A percentile compares a stretch with the other conserved stretches of the same genome.
Evolutionary conservation across 2,113 vertebrate genomes (phyloP).

Genomic region (Pavo muticus): DNA sequence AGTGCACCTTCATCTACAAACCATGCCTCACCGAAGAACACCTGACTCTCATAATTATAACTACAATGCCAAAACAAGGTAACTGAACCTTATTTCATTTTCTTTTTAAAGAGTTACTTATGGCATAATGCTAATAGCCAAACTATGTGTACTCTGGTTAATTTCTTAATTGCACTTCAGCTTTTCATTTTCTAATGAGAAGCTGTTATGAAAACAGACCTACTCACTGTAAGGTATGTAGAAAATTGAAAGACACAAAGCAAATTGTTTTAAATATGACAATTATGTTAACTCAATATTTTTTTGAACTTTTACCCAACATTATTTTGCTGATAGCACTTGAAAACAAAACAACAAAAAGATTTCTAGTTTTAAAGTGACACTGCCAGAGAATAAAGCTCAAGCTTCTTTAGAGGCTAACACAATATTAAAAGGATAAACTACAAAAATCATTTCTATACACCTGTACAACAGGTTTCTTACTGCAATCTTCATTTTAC

Average conservation of each 20-base stretch:
- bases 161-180: neutral
- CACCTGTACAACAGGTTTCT: neutral
- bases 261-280: neutral
- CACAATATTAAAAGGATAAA: neutral
- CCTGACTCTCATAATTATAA: neutral
- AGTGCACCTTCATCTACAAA: neutral
- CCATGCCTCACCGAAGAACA: neutral
- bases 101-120: neutral
- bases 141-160: neutral
- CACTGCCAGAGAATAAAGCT: neutral
- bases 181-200: neutral
- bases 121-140: accelerated
- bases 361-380: neutral
- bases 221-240: neutral
- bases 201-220: neutral
- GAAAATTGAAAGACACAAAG: neutral
- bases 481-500: constrained; percentile 18
- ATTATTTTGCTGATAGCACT: neutral
- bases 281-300: neutral
- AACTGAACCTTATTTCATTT: neutral
- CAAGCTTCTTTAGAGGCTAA: neutral
- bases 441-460: neutral
- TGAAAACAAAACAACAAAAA: neutral
- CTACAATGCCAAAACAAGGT: neutral
- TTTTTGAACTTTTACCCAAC: neutral